Conservation (phyloP, 2,888 invertebrate species). For the Taphrorychus bicolor region DNA sequence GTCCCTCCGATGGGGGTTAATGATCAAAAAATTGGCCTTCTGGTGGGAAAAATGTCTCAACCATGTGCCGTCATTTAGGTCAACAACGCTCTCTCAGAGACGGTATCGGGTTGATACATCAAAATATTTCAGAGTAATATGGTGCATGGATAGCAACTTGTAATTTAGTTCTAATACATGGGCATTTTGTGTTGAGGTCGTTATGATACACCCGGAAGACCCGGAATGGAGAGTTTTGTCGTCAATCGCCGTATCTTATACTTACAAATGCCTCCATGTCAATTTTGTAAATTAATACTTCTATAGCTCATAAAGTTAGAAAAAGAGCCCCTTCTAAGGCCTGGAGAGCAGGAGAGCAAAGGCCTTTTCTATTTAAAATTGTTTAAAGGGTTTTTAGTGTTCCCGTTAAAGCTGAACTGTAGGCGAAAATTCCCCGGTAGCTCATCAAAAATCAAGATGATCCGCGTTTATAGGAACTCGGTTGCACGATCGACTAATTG, state of each 20-base stretch:
- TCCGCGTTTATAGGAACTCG: constrained; percentile 37
- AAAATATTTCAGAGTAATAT: constrained; percentile 37
- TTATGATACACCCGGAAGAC: constrained; percentile 37
- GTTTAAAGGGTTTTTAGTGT: background rate
- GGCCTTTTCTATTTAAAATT: too few species aligned
- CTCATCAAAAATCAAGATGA: constrained; percentile 36
- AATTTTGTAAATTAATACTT: too few species aligned
- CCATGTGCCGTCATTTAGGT: background rate
- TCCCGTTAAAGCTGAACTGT: background rate
- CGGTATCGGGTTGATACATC: constrained; percentile 26
- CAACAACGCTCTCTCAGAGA: background rate
- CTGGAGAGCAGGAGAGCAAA: too few species aligned
- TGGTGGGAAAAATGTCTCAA: background rate
- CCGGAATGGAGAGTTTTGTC: constrained; percentile 17
- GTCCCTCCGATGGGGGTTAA: background rate
- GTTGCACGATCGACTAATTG: constrained; percentile 40
- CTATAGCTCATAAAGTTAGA: too few species aligned
- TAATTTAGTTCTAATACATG: constrained; percentile 48
- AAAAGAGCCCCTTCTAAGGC: too few species aligned
- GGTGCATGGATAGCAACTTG: constrained; percentile 30
- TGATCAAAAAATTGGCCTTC: background rate
- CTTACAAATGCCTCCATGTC: too few species aligned
- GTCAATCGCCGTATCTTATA: too few species aligned
- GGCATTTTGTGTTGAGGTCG: constrained; percentile 41
- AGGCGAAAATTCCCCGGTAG: constrained; percentile 17